Evolutionary conservation across 2,797 vertebrate species (phyloP).

Genomic region (Gadopsis bispinosus): DNA sequence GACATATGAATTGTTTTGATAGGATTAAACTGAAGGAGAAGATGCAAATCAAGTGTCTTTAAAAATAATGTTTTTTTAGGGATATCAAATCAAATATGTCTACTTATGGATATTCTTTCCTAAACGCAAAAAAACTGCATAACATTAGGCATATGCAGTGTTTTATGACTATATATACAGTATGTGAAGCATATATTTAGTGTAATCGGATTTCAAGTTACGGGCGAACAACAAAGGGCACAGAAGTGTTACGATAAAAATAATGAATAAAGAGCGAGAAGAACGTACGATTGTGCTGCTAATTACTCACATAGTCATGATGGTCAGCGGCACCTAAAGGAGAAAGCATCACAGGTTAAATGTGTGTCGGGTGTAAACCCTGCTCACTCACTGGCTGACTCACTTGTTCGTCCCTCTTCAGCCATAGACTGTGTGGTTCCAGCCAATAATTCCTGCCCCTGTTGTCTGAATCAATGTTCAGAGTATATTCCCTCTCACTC

Average conservation of each 20-base stretch:
- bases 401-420: slow-evolving; percentile 34
- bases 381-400: slow-evolving; percentile 36
- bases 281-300: slow-evolving; percentile 1
- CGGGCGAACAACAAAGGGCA: not conserved
- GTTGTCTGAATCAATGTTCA: slow-evolving; percentile 15
- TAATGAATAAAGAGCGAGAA: not conserved
- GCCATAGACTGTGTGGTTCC: not conserved
- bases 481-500: slow-evolving; percentile 1
- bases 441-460: slow-evolving; percentile 6
- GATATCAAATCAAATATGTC: not conserved
- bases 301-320: slow-evolving; percentile 74
- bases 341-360: slow-evolving; percentile 45
- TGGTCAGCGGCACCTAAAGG: slow-evolving; percentile 67
- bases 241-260: not conserved
- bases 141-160: not conserved
- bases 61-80: not conserved
- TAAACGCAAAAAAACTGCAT: not conserved
- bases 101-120: not conserved
- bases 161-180: not conserved
- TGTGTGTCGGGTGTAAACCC: not conserved
- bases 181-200: not conserved
- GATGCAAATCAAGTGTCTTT: not conserved
- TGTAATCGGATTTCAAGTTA: not conserved
- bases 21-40: not conserved
- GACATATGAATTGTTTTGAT: not conserved